A percentile compares a stretch with the other conserved stretches of the same genome.
Evolutionary conservation across 2,888 invertebrate genomes (phyloP).

Genomic region (Agonopterix alstromeriana): DNA sequence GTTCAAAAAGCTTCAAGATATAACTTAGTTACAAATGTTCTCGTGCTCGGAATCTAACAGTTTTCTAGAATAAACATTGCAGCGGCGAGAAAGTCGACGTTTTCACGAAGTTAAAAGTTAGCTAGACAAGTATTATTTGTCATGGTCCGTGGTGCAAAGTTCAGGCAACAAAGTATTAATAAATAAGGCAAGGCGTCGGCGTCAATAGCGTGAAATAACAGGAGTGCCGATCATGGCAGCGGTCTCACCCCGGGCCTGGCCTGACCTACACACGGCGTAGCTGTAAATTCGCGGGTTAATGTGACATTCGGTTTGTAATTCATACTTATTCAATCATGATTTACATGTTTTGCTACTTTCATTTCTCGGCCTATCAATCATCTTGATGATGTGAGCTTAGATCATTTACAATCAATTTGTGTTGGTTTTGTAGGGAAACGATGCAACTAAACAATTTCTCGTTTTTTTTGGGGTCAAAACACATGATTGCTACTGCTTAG

Average conservation of each 20-base stretch:
- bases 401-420: too few species aligned
- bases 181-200: constrained; percentile 37
- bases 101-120: constrained; percentile 18
- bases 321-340: too few species aligned
- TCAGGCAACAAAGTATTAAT: constrained; percentile 42
- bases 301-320: background rate
- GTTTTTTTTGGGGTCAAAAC: background rate
- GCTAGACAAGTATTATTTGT: constrained; percentile 42
- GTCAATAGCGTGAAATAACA: constrained; percentile 51
- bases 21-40: constrained; percentile 26
- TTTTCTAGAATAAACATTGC: constrained; percentile 40
- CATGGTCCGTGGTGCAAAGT: constrained; percentile 40
- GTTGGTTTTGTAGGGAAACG: too few species aligned
- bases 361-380: too few species aligned
- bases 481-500: too few species aligned
- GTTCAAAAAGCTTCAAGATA: constrained; percentile 5
- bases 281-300: background rate
- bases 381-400: too few species aligned
- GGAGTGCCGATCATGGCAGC: constrained; percentile 32
- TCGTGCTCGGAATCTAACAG: constrained; percentile 33
- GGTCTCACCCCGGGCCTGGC: constrained; percentile 24
- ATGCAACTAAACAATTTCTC: background rate
- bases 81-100: constrained; percentile 8
- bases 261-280: constrained; percentile 22
- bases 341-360: too few species aligned